Percentiles rank a stretch among this genome's conserved stretches.
Evolutionary conservation across 2,113 vertebrate genomes (phyloP).

Genomic region (Crotalus tigris): DNA sequence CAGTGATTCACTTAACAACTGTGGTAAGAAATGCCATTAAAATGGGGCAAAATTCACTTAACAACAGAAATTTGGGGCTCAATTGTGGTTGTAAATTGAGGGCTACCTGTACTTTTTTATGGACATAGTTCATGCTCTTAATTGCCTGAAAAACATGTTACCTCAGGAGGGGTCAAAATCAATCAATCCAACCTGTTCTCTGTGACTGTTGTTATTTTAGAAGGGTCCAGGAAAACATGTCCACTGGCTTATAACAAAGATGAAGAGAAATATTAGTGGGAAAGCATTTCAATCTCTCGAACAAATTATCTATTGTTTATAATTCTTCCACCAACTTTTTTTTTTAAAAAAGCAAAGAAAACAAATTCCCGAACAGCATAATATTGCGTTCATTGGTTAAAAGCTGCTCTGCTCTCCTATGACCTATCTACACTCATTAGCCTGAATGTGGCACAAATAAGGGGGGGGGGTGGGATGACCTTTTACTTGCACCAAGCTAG

Average conservation of each 20-base stretch:
- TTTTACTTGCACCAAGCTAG: background rate
- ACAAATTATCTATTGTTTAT: background rate
- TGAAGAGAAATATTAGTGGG: background rate
- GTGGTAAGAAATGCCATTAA: background rate
- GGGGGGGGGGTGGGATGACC: rapidly evolving
- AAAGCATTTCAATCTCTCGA: background rate
- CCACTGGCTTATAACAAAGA: background rate
- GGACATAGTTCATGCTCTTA: background rate
- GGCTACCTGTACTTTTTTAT: background rate
- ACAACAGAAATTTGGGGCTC: background rate
- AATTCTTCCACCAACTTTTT: background rate
- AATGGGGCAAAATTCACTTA: background rate
- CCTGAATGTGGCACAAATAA: background rate
- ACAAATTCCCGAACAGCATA: background rate
- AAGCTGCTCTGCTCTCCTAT: background rate
- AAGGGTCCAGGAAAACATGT: background rate
- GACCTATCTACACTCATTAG: background rate
- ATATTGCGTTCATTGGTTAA: background rate
- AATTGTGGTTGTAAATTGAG: background rate
- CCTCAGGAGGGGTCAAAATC: background rate
- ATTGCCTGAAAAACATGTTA: background rate
- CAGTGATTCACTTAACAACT: background rate
- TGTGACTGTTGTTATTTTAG: background rate
- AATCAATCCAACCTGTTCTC: background rate
- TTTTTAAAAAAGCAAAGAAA: background rate